Evolutionary conservation across 92 coral and sea anemone genomes (phyloP).

Genomic region (Isaurus tuberculatus): DNA sequence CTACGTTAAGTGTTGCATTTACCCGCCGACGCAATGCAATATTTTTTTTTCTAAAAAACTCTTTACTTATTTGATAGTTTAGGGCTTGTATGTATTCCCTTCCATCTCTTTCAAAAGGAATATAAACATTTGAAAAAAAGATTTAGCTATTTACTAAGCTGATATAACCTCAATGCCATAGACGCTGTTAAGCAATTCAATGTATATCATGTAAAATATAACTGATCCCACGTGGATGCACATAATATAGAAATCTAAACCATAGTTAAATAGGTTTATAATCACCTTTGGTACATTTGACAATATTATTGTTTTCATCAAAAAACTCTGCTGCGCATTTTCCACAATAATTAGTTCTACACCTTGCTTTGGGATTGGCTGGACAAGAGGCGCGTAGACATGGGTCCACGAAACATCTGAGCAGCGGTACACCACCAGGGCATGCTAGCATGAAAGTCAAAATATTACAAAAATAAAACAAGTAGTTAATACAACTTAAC

Average conservation of each 20-base stretch:
- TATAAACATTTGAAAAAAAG: no score
- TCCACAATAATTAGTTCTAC: conserved; percentile 88
- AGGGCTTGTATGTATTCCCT: no score
- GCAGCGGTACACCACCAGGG: conserved; percentile 86
- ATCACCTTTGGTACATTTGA: conserved; percentile 78
- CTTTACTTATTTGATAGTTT: no score
- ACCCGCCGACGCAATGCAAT: no score
- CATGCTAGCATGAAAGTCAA: conserved; percentile 64
- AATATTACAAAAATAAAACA: background rate
- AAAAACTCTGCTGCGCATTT: conserved; percentile 81
- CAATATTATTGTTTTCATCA: conserved; percentile 71
- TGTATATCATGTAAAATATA: no score
- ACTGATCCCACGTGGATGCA: no score
- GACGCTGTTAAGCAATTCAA: no score
- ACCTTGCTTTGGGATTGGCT: conserved; percentile 87
- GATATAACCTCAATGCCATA: no score
- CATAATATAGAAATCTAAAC: background rate
- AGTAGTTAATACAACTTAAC: background rate
- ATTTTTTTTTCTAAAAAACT: no score
- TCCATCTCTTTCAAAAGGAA: no score
- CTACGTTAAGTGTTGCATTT: no score
- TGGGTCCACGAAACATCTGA: conserved; percentile 81
- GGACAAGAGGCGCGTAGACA: conserved; percentile 81
- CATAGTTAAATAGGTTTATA: background rate
- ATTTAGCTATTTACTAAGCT: no score